These are phyloP conservation scores for Noctua janthe DNA, from an alignment of 2,888 invertebrate species.

Conservation along the genomic window DNA sequence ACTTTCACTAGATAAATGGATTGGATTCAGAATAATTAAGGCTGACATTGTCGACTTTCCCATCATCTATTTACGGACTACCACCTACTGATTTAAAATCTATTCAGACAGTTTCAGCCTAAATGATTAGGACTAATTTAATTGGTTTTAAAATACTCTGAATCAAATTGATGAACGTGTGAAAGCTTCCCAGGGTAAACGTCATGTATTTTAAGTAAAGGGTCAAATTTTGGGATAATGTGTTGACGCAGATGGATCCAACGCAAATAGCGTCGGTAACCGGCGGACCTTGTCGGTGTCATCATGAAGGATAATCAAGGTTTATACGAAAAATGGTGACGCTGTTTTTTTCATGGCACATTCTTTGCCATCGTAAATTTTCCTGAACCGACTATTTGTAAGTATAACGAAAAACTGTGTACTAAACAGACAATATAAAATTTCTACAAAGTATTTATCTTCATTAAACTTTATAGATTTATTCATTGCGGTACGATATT, in stretches of 20 bases:
- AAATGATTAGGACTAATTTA: neutral
- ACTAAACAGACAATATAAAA: neutral
- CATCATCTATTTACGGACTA: constrained; percentile 35
- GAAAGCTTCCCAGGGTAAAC: constrained; percentile 74
- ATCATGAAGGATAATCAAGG: constrained; percentile 70
- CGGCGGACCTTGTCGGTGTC: constrained; percentile 71
- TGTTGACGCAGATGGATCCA: constrained; percentile 73
- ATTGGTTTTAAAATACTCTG: constrained; percentile 45
- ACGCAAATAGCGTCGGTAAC: constrained; percentile 78
- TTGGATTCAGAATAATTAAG: constrained; percentile 69
- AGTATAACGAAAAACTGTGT: neutral
- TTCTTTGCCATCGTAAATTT: constrained; percentile 16
- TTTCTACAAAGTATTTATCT: neutral
- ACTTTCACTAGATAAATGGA: constrained; percentile 73
- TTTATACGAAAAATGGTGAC: constrained; percentile 49
- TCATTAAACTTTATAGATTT: neutral
- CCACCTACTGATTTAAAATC: constrained; percentile 1
- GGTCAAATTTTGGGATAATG: constrained; percentile 81
- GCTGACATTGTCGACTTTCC: constrained; percentile 70
- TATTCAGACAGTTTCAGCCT: neutral
- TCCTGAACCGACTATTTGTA: constrained; percentile 9
- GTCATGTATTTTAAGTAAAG: constrained; percentile 77
- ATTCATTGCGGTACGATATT: neutral
- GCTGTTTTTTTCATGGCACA: constrained; percentile 17
- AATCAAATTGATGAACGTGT: constrained; percentile 71